Percentiles rank a stretch among this genome's conserved stretches.
phyloP scores from a whole-genome alignment of 2,888 invertebrate species.

The Apotomis turbidana region DNA sequence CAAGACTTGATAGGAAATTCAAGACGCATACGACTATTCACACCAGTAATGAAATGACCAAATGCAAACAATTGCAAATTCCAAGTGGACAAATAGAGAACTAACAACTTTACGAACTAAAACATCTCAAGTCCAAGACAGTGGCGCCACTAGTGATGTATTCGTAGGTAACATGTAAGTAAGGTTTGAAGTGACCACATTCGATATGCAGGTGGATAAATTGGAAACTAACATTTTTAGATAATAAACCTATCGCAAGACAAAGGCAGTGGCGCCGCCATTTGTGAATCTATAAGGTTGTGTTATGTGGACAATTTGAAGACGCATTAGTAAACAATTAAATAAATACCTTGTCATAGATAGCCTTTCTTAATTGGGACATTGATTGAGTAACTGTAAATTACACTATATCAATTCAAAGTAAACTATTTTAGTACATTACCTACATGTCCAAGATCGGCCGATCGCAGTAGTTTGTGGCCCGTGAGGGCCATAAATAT shows the following conservation, averaged over 20 bases:
- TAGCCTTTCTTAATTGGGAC: background rate
- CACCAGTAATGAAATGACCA: background rate
- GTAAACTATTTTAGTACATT: too few species aligned
- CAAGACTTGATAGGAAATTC: background rate
- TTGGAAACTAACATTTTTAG: constrained; percentile 6
- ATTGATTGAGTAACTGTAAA: constrained; percentile 22
- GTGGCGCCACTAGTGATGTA: constrained; percentile 9
- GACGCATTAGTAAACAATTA: constrained; percentile 24
- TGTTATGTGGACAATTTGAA: constrained; percentile 5
- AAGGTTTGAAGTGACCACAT: background rate
- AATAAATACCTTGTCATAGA: constrained; percentile 2
- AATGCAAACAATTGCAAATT: background rate
- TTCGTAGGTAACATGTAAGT: too few species aligned
- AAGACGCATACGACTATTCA: background rate
- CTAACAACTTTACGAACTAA: constrained; percentile 1
- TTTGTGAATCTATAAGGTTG: background rate
- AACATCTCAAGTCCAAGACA: background rate
- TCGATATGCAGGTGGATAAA: background rate
- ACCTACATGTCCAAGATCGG: too few species aligned
- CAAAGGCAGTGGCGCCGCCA: constrained; percentile 13
- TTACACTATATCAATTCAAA: background rate
- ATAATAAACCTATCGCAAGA: background rate
- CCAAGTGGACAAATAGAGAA: constrained; percentile 6
- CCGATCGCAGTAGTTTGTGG: too few species aligned
- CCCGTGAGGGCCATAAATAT: too few species aligned